Conservation (phyloP, 2,113 vertebrate species). For the Equus quagga region DNA sequence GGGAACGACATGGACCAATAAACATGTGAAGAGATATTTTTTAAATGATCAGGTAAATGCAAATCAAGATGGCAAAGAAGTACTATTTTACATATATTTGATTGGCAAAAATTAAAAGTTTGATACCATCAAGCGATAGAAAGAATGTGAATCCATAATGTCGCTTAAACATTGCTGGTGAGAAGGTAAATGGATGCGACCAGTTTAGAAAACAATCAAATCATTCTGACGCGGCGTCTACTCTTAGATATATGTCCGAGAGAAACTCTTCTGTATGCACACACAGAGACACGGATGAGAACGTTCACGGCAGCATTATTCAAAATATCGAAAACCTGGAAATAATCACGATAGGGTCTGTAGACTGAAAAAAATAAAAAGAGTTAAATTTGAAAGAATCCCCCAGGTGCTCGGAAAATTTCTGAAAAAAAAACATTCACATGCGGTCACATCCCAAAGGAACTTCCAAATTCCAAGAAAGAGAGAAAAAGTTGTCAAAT, state of each 20-base stretch:
- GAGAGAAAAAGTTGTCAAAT: background rate
- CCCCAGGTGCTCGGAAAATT: background rate
- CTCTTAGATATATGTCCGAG: background rate
- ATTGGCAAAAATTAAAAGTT: background rate
- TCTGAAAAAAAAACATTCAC: background rate
- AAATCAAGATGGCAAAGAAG: background rate
- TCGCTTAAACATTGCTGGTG: background rate
- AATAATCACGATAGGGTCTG: background rate
- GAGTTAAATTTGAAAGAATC: background rate
- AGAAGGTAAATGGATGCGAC: background rate
- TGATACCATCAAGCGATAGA: background rate
- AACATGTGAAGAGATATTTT: background rate
- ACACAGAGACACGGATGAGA: background rate
- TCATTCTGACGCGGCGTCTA: background rate
- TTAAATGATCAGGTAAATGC: background rate
- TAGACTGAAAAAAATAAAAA: background rate
- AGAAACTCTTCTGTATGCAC: background rate
- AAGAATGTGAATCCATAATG: background rate
- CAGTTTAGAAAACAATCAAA: background rate
- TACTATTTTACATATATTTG: background rate
- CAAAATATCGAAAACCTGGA: background rate
- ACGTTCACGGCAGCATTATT: background rate
- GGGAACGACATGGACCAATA: background rate
- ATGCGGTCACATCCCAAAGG: background rate
- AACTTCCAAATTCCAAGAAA: background rate